Base-by-base conservation (phyloP, 2,797 vertebrate species). In the Garrulus glandarius region DNA sequence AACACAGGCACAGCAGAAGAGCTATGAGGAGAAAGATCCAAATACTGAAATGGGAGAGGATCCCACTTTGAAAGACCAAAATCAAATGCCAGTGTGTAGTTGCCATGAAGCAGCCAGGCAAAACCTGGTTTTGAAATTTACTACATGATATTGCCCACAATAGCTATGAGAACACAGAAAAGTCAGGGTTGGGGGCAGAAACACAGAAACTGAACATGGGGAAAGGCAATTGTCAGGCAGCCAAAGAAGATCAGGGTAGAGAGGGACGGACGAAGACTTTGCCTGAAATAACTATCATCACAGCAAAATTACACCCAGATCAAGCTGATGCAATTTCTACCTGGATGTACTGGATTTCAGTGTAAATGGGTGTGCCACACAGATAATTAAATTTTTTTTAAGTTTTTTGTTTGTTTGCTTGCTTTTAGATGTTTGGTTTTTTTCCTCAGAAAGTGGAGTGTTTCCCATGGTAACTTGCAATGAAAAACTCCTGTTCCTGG, bases 391-490 rank as follows among this genome's bases (percentile, higher is more conserved):
- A 10, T n/a, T 21, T 30, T 34, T 37, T 59, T 36, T 50, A 5
- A 34, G n/a, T 46, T 74, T 82, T 83, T 72, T 57, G 6, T 34
- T 79, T 37, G 6, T 2, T 76, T 68, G 10, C 8, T n/a, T 46
- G 11, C 9, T 55, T 86, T 61, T 41, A 34, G 14, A 21, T 47
- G 6, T 36, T 75, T 41, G 10, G 10, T 3, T 2, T 43, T 80
- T 77, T 90, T 75, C 50, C 64, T 91, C 69, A 67, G 63, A 79
- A 84, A 94, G 30, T 2, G 0, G n/a, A 90, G 29, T 22, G 36
- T 70, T 85, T 97, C 83, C 41, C 84, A 30, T 56, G 44, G 29
- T 63, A 87, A 95, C 74, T 87, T 84, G 80, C 67, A 92, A 63
- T 32, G 26, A 61, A 16, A 5, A 75, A 15, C 24, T 80, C 41